Percentiles rank a stretch among this genome's conserved stretches.
Evolutionary conservation across 2,888 invertebrate genomes (phyloP).

Genomic region (Tipula confusa): DNA sequence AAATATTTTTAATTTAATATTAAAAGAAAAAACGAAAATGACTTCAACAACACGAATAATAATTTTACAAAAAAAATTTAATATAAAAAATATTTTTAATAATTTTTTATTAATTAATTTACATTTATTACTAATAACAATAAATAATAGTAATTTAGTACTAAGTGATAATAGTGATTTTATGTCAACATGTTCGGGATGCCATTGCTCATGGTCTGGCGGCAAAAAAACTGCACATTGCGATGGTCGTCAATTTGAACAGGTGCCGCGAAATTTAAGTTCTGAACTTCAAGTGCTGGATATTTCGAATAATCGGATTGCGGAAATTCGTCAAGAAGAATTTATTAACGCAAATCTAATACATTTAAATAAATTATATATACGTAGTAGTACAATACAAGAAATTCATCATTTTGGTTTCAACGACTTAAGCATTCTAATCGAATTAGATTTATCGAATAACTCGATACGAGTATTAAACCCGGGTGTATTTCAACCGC

Average conservation of each 20-base stretch:
- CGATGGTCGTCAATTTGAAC: constrained; percentile 58
- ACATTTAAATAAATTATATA: constrained; percentile 75
- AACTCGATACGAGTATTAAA: constrained; percentile 65
- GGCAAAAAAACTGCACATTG: constrained; percentile 84
- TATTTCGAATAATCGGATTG: constrained; percentile 65
- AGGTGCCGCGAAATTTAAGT: constrained; percentile 69
- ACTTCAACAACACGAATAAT: not conserved
- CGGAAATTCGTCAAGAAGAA: constrained; percentile 61
- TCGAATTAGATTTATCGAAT: constrained; percentile 75
- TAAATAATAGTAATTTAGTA: constrained; percentile 5
- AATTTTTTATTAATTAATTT: not conserved
- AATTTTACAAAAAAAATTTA: not conserved
- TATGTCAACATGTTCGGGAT: constrained; percentile 50
- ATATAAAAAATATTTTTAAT: not conserved
- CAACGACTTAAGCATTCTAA: constrained; percentile 68
- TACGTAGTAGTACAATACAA: constrained; percentile 69
- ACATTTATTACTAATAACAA: not conserved
- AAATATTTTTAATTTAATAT: not conserved
- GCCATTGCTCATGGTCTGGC: constrained; percentile 80
- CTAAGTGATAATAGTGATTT: constrained; percentile 44
- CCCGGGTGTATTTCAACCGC: constrained; percentile 66
- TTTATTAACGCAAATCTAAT: constrained; percentile 67
- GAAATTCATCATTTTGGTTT: constrained; percentile 70
- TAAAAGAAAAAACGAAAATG: not conserved
- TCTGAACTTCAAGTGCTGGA: constrained; percentile 68